Evolutionary conservation across 1,140 invertebrate genomes (phyloP).

Genomic region (Teleogryllus occipitalis): DNA sequence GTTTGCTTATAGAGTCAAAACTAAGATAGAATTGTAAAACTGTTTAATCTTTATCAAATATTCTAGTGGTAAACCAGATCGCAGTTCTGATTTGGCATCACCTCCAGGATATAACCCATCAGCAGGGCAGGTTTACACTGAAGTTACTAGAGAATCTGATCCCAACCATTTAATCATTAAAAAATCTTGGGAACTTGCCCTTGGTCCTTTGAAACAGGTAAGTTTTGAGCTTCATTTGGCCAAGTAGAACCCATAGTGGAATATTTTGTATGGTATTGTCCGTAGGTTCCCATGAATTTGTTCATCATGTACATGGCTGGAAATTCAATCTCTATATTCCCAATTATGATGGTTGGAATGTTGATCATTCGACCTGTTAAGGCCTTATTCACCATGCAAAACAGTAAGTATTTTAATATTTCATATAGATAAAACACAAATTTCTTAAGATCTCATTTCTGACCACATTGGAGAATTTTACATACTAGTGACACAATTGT

Average conservation of each 20-base stretch:
- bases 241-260: neutral
- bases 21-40: neutral
- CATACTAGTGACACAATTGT: too few relatives aligned
- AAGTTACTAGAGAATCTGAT: conserved; percentile 66
- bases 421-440: too few relatives aligned
- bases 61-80: conserved; percentile 39
- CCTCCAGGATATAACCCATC: conserved; percentile 78
- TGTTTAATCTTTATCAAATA: neutral
- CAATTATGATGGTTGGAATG: conserved; percentile 99
- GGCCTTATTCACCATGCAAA: conserved; percentile 82
- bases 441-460: too few relatives aligned
- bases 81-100: conserved; percentile 48
- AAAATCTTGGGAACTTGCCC: conserved; percentile 95
- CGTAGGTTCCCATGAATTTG: conserved; percentile 91
- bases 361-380: conserved; percentile 92
- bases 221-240: neutral
- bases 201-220: conserved; percentile 85
- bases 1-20: neutral
- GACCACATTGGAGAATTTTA: too few relatives aligned
- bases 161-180: conserved; percentile 80
- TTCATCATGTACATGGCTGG: conserved; percentile 99
- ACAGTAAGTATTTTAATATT: conserved; percentile 44
- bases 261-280: conserved; percentile 5
- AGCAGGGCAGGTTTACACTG: conserved; percentile 57
- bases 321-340: conserved; percentile 98